Evolutionary conservation across 2,797 vertebrate genomes (phyloP), one percentile per base, ranked within the genome.

Genomic region (Morelia viridis): DNA sequence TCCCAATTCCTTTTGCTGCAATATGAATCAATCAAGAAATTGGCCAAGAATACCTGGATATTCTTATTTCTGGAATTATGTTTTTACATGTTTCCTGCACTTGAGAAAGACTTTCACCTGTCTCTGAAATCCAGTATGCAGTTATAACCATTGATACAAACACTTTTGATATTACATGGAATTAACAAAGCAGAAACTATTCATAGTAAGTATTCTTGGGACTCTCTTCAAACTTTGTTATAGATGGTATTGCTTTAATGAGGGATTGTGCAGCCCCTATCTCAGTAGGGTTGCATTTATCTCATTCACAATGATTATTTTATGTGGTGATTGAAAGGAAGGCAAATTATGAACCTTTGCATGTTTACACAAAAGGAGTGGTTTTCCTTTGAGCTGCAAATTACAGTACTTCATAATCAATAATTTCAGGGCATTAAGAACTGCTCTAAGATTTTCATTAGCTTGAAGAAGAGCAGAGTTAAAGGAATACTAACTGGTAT

Each of bases 401-500:
- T 98, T 97, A 97, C 95, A 97, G 96, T 94, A 96, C 96, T 97
- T 93, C 93, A 87, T 96, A 96, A 99, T 98, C 98, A 97, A 98
- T 98, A 98, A 93, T 76, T 95, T 95, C 89, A 94, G 96, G 96
- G 95, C 96, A 65, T 90, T 95, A 80, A 50, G 92, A 94, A 94
- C 89, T 65, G 96, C 97, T 97, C 96, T 96, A 96, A 96, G 95
- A 95, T 97, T 98, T 99, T 97, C 98, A 98, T 98, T 98, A 98
- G 97, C 97, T 96, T 94, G 97, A 96, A 97, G 97, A 96, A 96
- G 96, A 96, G 94, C 94, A 95, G 95, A 71, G 97, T 98, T 98
- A 98, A 98, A 98, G 96, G 97, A 97, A 98, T 98, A 98, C 97
- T 98, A 99, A 98, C 96, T 95, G 97, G 96, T 98, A 98, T 98